Conservation (phyloP, 1,140 invertebrate species). For the Elysia chlorotica region DNA sequence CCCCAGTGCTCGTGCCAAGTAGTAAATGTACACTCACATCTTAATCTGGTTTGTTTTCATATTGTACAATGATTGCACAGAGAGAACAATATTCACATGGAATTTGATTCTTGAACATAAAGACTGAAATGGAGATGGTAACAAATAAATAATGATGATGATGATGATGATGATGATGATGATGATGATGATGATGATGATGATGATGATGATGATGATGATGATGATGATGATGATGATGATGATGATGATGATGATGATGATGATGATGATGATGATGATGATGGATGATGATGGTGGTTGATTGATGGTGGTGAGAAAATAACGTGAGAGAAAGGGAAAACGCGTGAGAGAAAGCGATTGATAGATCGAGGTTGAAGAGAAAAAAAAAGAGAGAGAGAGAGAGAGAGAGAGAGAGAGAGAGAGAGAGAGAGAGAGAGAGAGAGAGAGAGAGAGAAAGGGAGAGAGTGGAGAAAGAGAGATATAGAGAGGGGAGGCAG, state of each 20-base stretch:
- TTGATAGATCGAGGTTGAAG: no score
- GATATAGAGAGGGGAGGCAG: no score
- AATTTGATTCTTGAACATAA: background rate
- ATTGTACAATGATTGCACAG: no score
- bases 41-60: background rate
- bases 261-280: background rate
- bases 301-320: no score
- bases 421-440: no score
- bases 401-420: no score
- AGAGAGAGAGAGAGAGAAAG: no score
- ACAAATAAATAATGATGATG: background rate
- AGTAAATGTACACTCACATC: background rate
- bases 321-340: no score
- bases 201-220: background rate
- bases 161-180: background rate
- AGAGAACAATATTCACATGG: background rate
- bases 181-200: background rate
- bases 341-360: no score
- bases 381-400: no score
- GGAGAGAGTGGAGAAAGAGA: no score
- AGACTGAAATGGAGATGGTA: background rate
- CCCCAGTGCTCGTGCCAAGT: background rate
- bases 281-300: background rate
- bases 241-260: background rate
- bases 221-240: background rate